Evolutionary conservation across 2,797 vertebrate species (phyloP).

Genomic region (Poecilia wingei): DNA sequence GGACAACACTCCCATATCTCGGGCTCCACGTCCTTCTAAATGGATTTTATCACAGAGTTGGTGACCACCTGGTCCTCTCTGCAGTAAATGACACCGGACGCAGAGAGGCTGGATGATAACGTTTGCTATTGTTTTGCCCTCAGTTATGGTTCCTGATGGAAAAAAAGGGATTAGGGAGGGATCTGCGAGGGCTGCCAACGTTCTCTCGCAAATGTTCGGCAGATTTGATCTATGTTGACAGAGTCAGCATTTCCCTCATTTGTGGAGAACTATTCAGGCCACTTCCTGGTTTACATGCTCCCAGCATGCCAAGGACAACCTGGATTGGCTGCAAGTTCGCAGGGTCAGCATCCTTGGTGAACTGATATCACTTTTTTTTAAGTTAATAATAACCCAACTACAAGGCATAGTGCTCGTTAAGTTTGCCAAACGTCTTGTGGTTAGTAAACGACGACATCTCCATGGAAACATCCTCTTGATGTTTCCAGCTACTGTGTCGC

Average conservation of each 20-base stretch:
- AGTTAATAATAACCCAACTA: neutral
- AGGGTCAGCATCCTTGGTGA: slow-evolving; percentile 39
- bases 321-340: slow-evolving; percentile 45
- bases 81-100: slow-evolving; percentile 52
- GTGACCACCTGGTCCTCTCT: slow-evolving; percentile 46
- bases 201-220: slow-evolving; percentile 52
- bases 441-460: slow-evolving; percentile 31
- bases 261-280: slow-evolving; percentile 67
- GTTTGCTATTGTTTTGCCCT: slow-evolving; percentile 52
- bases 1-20: slow-evolving; percentile 4
- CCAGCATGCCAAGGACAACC: slow-evolving; percentile 53
- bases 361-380: slow-evolving; percentile 13
- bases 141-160: slow-evolving; percentile 42
- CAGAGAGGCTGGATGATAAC: slow-evolving; percentile 57
- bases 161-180: slow-evolving; percentile 33
- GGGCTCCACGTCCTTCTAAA: slow-evolving; percentile 18
- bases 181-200: slow-evolving; percentile 26
- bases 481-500: slow-evolving; percentile 7
- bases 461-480: slow-evolving; percentile 22
- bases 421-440: slow-evolving; percentile 20
- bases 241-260: slow-evolving; percentile 74
- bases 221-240: slow-evolving; percentile 66
- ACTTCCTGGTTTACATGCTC: slow-evolving; percentile 73
- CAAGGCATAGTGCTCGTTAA: neutral
- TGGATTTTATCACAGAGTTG: slow-evolving; percentile 18